These are phyloP conservation scores for Leptopilina syphax DNA, from an alignment of 2,888 invertebrate species.

Conservation along the genomic window DNA sequence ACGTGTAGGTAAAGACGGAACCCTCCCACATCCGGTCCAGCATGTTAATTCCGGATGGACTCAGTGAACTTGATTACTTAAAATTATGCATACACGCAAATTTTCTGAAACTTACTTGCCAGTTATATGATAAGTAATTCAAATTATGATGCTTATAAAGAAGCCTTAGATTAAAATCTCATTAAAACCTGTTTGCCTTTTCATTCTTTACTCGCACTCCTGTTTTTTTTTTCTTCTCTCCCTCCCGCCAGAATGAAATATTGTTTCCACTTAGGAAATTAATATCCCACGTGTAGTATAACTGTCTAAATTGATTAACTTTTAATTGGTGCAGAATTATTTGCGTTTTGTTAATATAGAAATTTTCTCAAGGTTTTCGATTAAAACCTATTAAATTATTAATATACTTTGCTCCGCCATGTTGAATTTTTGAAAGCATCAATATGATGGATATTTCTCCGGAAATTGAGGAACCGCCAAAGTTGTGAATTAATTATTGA, in stretches of 20 bases:
- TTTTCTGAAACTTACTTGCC: not conserved
- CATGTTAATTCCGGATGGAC: conserved; percentile 38
- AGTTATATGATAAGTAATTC: conserved; percentile 31
- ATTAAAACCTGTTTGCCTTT: conserved; percentile 20
- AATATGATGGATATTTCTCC: conserved; percentile 43
- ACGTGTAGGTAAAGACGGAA: conserved; percentile 15
- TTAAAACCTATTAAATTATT: no score
- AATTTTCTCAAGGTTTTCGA: no score
- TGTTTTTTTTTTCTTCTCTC: not conserved
- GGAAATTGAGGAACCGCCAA: conserved; percentile 54
- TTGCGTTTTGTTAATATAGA: not conserved
- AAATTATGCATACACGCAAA: conserved; percentile 30
- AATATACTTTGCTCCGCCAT: not conserved
- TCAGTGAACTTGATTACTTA: conserved; percentile 27
- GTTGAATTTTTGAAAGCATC: conserved; percentile 6
- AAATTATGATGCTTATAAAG: conserved; percentile 22
- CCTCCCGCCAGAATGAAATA: not conserved
- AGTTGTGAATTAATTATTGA: conserved; percentile 58
- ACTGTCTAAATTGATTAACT: conserved; percentile 7
- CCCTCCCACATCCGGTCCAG: conserved; percentile 39
- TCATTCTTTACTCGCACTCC: not conserved
- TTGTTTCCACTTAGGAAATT: conserved; percentile 1
- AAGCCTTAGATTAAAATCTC: conserved; percentile 31
- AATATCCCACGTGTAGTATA: not conserved
- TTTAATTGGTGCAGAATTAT: not conserved